These are phyloP conservation scores for Graphium colonna DNA, from an alignment of 2,888 invertebrate genomes.

Conservation along the genomic window DNA sequence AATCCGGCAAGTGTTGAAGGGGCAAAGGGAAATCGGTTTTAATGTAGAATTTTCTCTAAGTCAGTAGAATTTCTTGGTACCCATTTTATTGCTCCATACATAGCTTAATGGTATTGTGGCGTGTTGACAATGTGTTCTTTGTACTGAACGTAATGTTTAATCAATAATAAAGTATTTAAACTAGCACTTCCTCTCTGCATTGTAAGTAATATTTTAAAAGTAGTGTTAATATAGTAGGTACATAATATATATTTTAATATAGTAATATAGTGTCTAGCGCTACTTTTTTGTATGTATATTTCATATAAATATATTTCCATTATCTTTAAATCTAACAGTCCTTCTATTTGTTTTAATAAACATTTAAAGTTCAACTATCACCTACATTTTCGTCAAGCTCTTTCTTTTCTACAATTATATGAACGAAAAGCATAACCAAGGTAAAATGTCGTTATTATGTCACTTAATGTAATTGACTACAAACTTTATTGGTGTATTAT, in stretches of 20 bases:
- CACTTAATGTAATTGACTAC: conserved; percentile 20
- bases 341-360: conserved; percentile 32
- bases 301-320: conserved; percentile 5
- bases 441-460: conserved; percentile 13
- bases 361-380: conserved; percentile 54
- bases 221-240: conserved; percentile 6
- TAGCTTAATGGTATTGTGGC: conserved; percentile 5
- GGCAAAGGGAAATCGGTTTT: conserved; percentile 39
- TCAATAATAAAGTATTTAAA: conserved; percentile 22
- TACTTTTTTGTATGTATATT: conserved; percentile 3
- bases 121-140: conserved; percentile 11
- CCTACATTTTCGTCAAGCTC: conserved; percentile 58
- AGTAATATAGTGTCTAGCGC: conserved; percentile 14
- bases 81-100: background rate
- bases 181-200: conserved; percentile 14
- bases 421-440: conserved; percentile 71
- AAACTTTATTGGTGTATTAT: conserved; percentile 18
- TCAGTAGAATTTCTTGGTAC: background rate
- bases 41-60: background rate
- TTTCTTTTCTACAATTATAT: conserved; percentile 65
- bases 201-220: background rate
- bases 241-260: conserved; percentile 12
- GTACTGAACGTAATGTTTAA: conserved; percentile 20
- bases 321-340: conserved; percentile 20
- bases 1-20: conserved; percentile 55